phyloP scores from a whole-genome alignment of 1,140 invertebrate genomes.

The Lethrus apterus region DNA sequence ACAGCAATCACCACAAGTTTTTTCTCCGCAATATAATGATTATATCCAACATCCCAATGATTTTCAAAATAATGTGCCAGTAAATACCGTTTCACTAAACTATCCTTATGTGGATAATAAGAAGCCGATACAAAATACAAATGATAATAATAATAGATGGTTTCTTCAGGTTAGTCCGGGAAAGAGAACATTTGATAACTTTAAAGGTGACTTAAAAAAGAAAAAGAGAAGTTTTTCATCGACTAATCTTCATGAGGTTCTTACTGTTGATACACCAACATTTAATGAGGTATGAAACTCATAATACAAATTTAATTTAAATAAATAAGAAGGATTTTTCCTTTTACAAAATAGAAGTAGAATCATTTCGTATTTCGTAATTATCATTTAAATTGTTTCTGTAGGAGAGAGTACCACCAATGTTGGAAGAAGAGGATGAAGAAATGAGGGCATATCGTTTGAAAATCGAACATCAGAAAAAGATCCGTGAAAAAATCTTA shows the following conservation, averaged over 20 bases:
- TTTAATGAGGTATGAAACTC: not conserved
- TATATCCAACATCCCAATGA: too few species aligned
- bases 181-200: conserved; percentile 12
- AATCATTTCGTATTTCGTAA: not conserved
- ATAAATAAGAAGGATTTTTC: not conserved
- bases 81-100: not conserved
- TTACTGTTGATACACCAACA: conserved; percentile 1
- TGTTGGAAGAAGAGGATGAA: conserved; percentile 48
- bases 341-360: too few species aligned
- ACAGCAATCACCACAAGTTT: too few species aligned
- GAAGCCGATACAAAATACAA: not conserved
- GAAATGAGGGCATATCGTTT: conserved; percentile 54
- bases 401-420: conserved; percentile 2
- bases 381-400: not conserved
- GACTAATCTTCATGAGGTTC: conserved; percentile 16
- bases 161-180: conserved; percentile 1
- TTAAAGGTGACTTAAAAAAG: conserved; percentile 5
- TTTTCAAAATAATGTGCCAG: conserved; percentile 5
- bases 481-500: conserved; percentile 50
- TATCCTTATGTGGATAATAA: conserved; percentile 3
- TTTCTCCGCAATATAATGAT: too few species aligned
- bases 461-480: conserved; percentile 59
- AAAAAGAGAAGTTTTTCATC: conserved; percentile 9
- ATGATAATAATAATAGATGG: conserved; percentile 1
- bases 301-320: not conserved